phyloP scores from a whole-genome alignment of 2,888 invertebrate species.

The Sinotaia quadrata region DNA sequence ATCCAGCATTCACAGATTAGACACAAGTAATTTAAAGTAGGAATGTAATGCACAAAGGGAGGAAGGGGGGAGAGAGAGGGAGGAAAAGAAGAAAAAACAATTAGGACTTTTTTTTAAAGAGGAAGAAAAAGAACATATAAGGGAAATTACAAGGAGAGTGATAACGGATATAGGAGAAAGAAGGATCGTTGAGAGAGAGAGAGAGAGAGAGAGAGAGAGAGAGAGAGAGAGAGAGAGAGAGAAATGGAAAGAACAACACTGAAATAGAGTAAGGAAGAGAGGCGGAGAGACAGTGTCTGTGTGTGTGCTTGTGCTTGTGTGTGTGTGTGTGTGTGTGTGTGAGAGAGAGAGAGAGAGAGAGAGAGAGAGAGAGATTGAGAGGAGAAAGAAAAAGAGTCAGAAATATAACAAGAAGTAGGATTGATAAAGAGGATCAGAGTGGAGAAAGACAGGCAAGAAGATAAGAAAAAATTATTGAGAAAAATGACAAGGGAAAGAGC shows the following conservation, averaged over 20 bases:
- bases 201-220: slow-evolving; percentile 11
- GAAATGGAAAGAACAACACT: background rate
- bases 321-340: background rate
- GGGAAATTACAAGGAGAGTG: background rate
- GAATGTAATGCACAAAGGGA: too few species aligned
- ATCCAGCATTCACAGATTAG: too few species aligned
- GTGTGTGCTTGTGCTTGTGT: slow-evolving; percentile 8
- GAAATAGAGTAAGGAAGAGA: too few species aligned
- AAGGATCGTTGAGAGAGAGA: background rate
- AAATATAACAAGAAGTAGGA: too few species aligned
- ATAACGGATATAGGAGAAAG: background rate
- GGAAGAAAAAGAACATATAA: background rate
- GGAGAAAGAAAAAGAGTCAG: background rate
- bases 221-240: slow-evolving; percentile 6
- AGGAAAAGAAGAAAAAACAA: background rate
- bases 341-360: background rate
- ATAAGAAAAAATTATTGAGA: background rate
- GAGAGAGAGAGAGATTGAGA: slow-evolving; percentile 1
- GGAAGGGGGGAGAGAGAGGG: too few species aligned
- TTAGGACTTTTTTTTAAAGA: background rate
- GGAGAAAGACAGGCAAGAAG: background rate
- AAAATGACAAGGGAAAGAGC: background rate
- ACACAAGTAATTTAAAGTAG: too few species aligned
- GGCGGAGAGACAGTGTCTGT: background rate
- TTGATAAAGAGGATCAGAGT: too few species aligned